Conservation (phyloP, 2,888 invertebrate species). For the Eupithecia insigniata region DNA sequence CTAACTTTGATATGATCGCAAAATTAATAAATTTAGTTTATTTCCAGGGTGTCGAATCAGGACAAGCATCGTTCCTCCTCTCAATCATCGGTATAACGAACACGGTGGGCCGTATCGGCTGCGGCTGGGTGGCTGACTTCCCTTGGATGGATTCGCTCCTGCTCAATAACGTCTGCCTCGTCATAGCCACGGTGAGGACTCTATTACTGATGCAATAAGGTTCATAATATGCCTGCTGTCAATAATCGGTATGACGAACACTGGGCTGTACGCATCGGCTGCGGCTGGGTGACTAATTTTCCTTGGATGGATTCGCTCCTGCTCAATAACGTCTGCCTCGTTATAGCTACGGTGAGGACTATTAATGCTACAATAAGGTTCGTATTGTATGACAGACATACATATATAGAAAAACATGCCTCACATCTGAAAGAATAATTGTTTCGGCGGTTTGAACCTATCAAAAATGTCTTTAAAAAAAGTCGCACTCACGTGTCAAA, state of each 20-base stretch:
- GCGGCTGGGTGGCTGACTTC: conserved; percentile 96
- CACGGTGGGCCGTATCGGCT: conserved; percentile 94
- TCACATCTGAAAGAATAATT: no score
- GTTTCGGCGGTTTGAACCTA: no score
- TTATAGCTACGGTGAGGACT: conserved; percentile 90
- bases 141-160: conserved; percentile 95
- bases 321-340: conserved; percentile 96
- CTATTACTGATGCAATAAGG: background rate
- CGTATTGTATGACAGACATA: background rate
- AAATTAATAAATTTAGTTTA: no score
- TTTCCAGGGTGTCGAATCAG: conserved; percentile 88
- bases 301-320: conserved; percentile 95
- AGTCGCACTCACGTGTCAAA: no score
- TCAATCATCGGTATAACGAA: conserved; percentile 97
- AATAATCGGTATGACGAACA: conserved; percentile 97
- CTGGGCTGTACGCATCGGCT: conserved; percentile 94
- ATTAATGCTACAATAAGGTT: background rate
- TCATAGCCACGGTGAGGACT: conserved; percentile 90
- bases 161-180: conserved; percentile 96
- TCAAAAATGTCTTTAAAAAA: no score
- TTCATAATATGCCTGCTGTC: conserved; percentile 81
- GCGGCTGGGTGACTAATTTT: conserved; percentile 96
- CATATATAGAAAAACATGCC: no score
- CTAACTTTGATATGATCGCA: no score
- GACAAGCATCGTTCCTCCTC: conserved; percentile 89